phyloP scores from a whole-genome alignment of 2,888 invertebrate genomes.

The Conomelus anceps region DNA sequence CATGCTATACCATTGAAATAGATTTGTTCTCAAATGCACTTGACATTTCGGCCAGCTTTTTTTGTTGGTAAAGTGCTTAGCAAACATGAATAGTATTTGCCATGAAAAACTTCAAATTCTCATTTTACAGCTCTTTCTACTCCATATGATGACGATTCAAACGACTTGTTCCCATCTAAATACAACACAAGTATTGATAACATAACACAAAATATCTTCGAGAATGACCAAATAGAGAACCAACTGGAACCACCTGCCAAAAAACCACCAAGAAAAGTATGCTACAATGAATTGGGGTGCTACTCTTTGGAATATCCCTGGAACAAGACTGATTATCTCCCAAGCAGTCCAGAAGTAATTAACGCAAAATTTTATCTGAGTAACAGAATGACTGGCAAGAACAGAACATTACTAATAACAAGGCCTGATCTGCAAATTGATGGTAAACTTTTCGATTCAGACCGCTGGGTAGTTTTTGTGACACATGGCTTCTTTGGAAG shows the following conservation, averaged over 20 bases:
- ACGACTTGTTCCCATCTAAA: no score
- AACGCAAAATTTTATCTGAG: slow-evolving; percentile 16
- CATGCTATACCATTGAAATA: no score
- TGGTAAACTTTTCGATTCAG: background rate
- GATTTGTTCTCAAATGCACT: no score
- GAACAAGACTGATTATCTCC: slow-evolving; percentile 26
- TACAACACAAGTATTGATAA: background rate
- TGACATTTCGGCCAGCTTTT: no score
- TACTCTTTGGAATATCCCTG: slow-evolving; percentile 40
- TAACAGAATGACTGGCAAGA: background rate
- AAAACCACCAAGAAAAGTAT: slow-evolving; percentile 22
- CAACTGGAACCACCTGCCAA: background rate
- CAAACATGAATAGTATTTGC: no score
- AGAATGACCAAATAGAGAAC: background rate
- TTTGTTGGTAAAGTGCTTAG: no score
- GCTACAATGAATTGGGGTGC: slow-evolving; percentile 40
- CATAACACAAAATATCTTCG: background rate
- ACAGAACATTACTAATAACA: background rate
- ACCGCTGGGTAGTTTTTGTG: slow-evolving; percentile 48
- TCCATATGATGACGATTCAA: no score
- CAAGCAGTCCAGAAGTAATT: background rate
- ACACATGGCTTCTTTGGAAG: slow-evolving; percentile 55
- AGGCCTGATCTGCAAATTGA: background rate
- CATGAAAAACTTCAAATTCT: no score
- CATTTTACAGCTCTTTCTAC: no score